These are phyloP conservation scores for Cavia aperea DNA, from an alignment of 2,113 vertebrate genomes.

Conservation along the genomic window DNA sequence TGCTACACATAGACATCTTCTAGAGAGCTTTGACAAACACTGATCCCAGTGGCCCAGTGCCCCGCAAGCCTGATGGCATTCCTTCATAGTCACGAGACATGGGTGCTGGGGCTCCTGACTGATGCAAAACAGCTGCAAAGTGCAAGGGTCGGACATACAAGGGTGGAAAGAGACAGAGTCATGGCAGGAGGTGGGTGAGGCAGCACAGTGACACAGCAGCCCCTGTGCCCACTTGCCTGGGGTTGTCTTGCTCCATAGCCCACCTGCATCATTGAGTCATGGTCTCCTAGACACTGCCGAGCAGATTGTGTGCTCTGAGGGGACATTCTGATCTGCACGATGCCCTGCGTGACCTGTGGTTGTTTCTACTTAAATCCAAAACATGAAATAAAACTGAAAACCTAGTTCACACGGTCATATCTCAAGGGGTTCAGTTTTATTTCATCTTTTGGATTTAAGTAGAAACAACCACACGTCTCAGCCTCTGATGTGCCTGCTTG, in stretches of 20 bases:
- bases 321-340: neutral
- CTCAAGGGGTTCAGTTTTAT: neutral
- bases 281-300: neutral
- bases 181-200: neutral
- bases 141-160: neutral
- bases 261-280: neutral
- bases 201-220: neutral
- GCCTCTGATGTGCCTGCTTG: neutral
- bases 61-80: neutral
- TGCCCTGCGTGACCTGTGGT: no score
- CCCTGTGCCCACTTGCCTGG: neutral
- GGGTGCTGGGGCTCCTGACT: neutral
- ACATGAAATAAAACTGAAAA: no score
- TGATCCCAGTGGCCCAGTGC: neutral
- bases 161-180: no score
- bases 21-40: neutral
- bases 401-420: no score
- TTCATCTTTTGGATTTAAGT: neutral
- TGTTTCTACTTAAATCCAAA: no score
- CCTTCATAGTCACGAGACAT: neutral
- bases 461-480: rapidly evolving
- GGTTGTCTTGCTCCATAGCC: neutral
- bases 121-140: neutral
- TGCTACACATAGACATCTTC: neutral
- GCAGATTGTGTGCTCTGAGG: rapidly evolving